Evolutionary conservation across 2,797 vertebrate genomes (phyloP), one percentile per base, ranked within the genome.

Genomic region (Kryptolebias ocellatus): DNA sequence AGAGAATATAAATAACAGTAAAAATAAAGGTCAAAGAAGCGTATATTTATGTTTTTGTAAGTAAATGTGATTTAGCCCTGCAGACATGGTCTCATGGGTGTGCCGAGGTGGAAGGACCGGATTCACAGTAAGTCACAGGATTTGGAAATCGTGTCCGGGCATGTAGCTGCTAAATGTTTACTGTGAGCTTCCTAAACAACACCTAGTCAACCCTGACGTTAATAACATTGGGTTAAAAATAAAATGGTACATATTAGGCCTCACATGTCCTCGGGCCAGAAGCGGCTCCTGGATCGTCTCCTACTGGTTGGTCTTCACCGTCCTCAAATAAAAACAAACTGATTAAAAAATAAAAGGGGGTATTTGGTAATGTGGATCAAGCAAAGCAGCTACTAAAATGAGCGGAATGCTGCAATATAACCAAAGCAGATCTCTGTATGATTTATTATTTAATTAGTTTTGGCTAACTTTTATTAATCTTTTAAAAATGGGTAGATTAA

Each of bases 41-140:
- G 9, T 34, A 3, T 49, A 6, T 66, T 39, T 51, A 15, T 46
- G 8, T 57, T 37, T 54, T 28, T 47, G 14, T 14, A 12, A 12
- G 24, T 12, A 28, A 63, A 53, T 60, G 66, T 20, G 61, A 52
- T 50, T 55, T 53, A 51, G 64, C 53, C 52, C 73, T 55, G 50
- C 60, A 78, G 79, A 20, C 47, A 29, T 0, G 31, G 58, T 61
- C 20, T 17, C 62, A 61, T 67, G 79, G 86, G 86, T 71, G 86
- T 86, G 80, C 83, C 75, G 54, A 34, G 44, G 64, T 87, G 80
- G 86, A 85, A 81, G 63, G 83, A 90, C 84, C 72, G 82, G 90
- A 87, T n/a, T n/a, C n/a, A n/a, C n/a, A n/a, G n/a, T n/a, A 87
- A 53, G 70, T 44, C 68, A 53, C 45, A 10, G 37, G 73, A 66